Evolutionary conservation across 2,888 invertebrate species (phyloP).

Genomic region (Apodemia mormo): DNA sequence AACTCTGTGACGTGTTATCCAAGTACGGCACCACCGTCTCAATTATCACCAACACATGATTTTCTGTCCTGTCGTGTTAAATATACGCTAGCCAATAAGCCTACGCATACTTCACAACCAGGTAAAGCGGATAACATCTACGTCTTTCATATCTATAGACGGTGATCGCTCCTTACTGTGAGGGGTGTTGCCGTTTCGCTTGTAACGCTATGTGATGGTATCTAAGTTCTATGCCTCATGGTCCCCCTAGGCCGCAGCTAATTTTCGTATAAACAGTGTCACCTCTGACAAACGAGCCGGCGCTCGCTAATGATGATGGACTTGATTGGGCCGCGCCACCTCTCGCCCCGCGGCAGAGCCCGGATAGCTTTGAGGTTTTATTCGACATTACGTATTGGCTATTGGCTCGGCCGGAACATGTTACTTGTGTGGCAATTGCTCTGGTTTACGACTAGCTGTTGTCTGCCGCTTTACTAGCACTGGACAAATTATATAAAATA

Average conservation of each 20-base stretch:
- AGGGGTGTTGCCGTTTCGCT: too few relatives aligned
- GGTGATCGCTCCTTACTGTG: too few relatives aligned
- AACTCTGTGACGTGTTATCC: too few relatives aligned
- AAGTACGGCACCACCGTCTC: too few relatives aligned
- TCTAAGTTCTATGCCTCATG: background rate
- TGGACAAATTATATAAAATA: too few relatives aligned
- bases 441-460: background rate
- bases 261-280: constrained; percentile 1
- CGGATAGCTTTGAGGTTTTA: background rate
- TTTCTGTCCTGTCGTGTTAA: too few relatives aligned
- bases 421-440: background rate
- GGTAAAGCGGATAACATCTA: too few relatives aligned
- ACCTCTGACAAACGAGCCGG: background rate
- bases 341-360: background rate
- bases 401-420: background rate
- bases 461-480: background rate
- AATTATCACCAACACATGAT: too few relatives aligned
- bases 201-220: too few relatives aligned
- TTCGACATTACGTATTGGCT: background rate
- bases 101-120: too few relatives aligned
- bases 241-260: background rate
- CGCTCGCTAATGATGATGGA: background rate
- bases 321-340: background rate
- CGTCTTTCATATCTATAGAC: too few relatives aligned
- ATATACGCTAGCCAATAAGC: too few relatives aligned